Evolutionary conservation across 1,140 invertebrate species (phyloP), one percentile per base, ranked within the genome.

Genomic region (Dendroctonus ponderosae): DNA sequence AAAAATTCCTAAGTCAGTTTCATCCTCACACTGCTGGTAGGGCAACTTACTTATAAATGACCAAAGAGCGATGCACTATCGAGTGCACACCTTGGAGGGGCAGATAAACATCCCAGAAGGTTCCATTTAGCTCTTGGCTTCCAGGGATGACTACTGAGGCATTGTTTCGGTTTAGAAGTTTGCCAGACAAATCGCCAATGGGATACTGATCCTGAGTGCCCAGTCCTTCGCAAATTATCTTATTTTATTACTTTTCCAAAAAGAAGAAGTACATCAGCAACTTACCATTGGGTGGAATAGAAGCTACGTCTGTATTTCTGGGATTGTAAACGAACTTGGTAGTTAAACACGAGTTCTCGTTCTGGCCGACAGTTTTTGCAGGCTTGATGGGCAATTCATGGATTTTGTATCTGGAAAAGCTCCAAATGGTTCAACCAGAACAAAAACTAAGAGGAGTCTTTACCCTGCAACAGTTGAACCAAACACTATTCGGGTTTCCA

Each of bases 151-250:
- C 82, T 69, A 85, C 83, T 15, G 87, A 83, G 54, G 85, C 85
- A 73, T 90, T 89, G 9, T 89, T 89, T 44, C 88, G 82, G 7
- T 83, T 85, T 71, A 90, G 86, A 57, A 90, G 86, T 80, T 98
- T 98, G 6, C 93, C 93, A 57, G 92, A 91, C 5, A 98, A 79
- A 79, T 97, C 94, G 0, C 94, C 93, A 9, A 95, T 79, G 5
- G 91, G 85, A 74, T 95, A 97, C 74, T 92, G 88, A 78, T 97
- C 92, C 77, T 93, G 91, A 5, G 93, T 94, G 38, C 91, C 89
- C 68, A 84, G 80, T 26, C 86, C 87, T 85, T 73, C 74, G 73
- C 56, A 26, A 73, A 43, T 12, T 63, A 57, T 43, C 44, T 15
- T 61, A 37, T 7, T 52, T 62, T 7, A 56, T 2, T 37, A 52